phyloP scores from a whole-genome alignment of 2,888 invertebrate genomes.

The Sphaerophoria taeniata region DNA sequence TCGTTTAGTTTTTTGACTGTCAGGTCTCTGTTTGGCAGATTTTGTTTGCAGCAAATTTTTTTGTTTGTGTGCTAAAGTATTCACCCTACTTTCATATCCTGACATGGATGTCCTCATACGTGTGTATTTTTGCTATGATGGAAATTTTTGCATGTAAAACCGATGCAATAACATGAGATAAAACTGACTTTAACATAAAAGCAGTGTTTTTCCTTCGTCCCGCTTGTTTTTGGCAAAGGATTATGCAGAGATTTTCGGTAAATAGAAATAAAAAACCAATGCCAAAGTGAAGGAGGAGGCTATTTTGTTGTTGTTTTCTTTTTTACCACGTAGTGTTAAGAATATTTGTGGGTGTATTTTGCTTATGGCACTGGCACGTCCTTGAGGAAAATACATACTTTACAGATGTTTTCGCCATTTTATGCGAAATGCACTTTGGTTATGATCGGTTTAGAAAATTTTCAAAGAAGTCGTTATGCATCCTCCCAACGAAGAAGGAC shows the following conservation, averaged over 20 bases:
- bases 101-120: constrained; percentile 16
- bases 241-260: constrained; percentile 62
- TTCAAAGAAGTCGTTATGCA: constrained; percentile 3
- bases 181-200: constrained; percentile 62
- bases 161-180: constrained; percentile 71
- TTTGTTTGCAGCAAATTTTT: constrained; percentile 5
- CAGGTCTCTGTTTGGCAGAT: constrained; percentile 13
- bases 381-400: constrained; percentile 41
- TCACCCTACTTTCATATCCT: constrained; percentile 46
- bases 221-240: constrained; percentile 43
- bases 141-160: constrained; percentile 63
- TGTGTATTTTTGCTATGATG: constrained; percentile 33
- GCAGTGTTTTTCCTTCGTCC: constrained; percentile 21
- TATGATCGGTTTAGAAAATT: constrained; percentile 66
- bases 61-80: neutral
- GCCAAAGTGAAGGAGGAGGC: constrained; percentile 4
- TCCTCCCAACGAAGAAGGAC: neutral
- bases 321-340: neutral
- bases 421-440: constrained; percentile 58
- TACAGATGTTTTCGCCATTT: constrained; percentile 58
- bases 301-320: constrained; percentile 24
- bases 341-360: constrained; percentile 6
- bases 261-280: neutral
- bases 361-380: constrained; percentile 29
- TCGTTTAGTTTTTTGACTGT: constrained; percentile 12